phyloP scores from a whole-genome alignment of 1,140 invertebrate species.

The Hyphantria cunea region DNA sequence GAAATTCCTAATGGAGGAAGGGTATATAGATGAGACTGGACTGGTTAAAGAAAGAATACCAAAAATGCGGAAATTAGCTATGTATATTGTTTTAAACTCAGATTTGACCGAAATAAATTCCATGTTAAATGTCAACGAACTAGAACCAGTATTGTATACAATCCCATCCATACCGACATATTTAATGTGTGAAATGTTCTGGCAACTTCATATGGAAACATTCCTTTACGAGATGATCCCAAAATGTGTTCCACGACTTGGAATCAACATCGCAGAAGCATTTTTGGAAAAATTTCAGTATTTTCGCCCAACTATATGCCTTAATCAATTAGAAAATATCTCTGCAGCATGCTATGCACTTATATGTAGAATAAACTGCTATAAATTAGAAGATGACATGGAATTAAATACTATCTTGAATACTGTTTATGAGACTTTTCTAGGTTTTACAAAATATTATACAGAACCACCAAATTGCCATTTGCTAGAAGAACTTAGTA shows the following conservation, averaged over 20 bases:
- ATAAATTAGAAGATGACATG: conserved; percentile 43
- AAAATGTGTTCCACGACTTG: conserved; percentile 50
- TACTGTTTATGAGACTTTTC: conserved; percentile 49
- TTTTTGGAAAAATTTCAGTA: conserved; percentile 64
- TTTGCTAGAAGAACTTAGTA: conserved; percentile 47
- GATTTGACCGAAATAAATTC: conserved; percentile 54
- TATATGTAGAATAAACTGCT: conserved; percentile 57
- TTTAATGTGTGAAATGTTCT: conserved; percentile 69
- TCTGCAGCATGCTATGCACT: conserved; percentile 51
- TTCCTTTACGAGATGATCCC: conserved; percentile 64
- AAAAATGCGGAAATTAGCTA: conserved; percentile 54
- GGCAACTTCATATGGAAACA: conserved; percentile 59
- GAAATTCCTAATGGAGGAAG: conserved; percentile 52
- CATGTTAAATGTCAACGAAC: conserved; percentile 53
- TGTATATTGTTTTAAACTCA: conserved; percentile 66
- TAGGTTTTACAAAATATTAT: conserved; percentile 59
- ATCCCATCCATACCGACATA: conserved; percentile 61
- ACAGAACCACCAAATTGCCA: conserved; percentile 56
- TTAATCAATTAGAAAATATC: conserved; percentile 50
- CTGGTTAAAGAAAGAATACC: conserved; percentile 34
- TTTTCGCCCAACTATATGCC: conserved; percentile 52
- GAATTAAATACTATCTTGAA: conserved; percentile 33
- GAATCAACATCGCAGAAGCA: conserved; percentile 53
- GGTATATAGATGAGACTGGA: conserved; percentile 45
- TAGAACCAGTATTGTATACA: conserved; percentile 61